These are phyloP conservation scores for Ranitomeya variabilis DNA, from an alignment of 2,113 vertebrate genomes.

Conservation along the genomic window DNA sequence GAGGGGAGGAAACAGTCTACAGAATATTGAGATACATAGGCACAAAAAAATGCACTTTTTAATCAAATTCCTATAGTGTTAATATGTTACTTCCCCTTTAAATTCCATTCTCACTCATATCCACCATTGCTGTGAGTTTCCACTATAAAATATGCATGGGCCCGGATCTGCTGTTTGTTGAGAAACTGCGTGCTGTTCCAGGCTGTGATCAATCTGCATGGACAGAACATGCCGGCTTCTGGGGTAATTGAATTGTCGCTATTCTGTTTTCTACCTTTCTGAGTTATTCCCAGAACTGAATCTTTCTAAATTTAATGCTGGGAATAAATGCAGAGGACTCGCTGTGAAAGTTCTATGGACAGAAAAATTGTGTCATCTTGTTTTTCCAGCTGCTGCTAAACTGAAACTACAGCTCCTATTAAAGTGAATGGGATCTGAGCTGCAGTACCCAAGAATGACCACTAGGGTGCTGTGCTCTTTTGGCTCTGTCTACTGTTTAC, in stretches of 20 bases:
- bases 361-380: too few species aligned
- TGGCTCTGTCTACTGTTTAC: too few species aligned
- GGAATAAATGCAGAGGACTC: not conserved
- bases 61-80: too few species aligned
- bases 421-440: too few species aligned
- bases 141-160: not conserved
- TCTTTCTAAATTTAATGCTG: not conserved
- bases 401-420: not conserved
- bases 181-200: not conserved
- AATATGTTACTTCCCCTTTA: not conserved
- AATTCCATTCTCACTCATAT: not conserved
- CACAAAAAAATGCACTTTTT: too few species aligned
- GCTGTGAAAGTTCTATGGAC: too few species aligned
- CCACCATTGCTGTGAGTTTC: not conserved
- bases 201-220: not conserved
- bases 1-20: too few species aligned
- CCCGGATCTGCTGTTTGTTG: too few species aligned
- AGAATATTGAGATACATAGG: too few species aligned
- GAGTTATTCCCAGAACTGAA: not conserved
- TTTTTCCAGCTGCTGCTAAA: too few species aligned
- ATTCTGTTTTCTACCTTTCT: not conserved
- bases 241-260: constrained; percentile 5
- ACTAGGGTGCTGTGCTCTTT: too few species aligned
- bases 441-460: too few species aligned
- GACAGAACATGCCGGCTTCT: not conserved